phyloP scores from a whole-genome alignment of 2,113 vertebrate genomes.

The Lycocorax pyrrhopterus region DNA sequence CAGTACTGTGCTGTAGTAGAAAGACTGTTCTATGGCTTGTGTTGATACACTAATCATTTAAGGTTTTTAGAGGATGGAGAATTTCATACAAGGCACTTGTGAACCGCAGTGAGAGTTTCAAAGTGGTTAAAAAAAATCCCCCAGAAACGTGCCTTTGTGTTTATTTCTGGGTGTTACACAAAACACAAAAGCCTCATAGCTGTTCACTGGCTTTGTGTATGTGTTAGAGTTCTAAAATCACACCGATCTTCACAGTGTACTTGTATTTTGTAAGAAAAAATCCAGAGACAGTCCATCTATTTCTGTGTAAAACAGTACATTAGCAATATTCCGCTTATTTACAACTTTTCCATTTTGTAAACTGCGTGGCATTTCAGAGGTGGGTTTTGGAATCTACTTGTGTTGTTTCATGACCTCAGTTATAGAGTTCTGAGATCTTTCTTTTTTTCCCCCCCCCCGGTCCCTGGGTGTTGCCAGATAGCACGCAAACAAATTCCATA shows the following conservation, averaged over 20 bases:
- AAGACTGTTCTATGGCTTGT: background rate
- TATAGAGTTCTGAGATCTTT: background rate
- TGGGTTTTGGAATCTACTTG: background rate
- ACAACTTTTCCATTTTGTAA: background rate
- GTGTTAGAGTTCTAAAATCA: background rate
- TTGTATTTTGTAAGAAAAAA: background rate
- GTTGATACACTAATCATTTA: background rate
- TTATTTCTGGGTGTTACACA: background rate
- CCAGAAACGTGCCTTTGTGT: background rate
- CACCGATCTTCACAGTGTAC: background rate
- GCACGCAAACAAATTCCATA: conserved; percentile 17
- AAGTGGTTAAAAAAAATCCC: background rate
- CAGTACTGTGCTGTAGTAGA: background rate
- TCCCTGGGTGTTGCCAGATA: background rate
- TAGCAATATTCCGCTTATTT: background rate
- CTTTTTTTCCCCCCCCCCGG: too few relatives aligned
- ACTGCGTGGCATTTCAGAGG: background rate
- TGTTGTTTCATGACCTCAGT: background rate
- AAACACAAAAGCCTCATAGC: background rate
- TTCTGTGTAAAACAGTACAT: background rate
- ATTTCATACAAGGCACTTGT: background rate
- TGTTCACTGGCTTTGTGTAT: background rate
- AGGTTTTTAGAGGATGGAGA: background rate
- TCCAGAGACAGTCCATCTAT: background rate
- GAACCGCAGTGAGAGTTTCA: background rate